Evolutionary conservation across 1,140 invertebrate genomes (phyloP).

Genomic region (Euura saliciscinereae): DNA sequence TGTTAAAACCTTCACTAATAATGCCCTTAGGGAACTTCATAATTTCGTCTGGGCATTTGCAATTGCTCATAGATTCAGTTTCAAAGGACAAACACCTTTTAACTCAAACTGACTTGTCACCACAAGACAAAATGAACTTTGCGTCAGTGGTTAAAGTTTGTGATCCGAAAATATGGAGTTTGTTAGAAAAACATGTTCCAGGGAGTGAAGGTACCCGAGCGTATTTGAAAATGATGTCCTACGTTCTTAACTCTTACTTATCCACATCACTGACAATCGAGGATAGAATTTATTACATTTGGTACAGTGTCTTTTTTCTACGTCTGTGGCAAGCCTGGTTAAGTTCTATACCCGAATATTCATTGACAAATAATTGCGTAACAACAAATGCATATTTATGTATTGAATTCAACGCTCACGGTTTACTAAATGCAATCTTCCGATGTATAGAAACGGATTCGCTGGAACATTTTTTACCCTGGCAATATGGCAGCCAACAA

Average conservation of each 20-base stretch:
- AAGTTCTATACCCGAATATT: too few relatives aligned
- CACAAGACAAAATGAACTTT: not conserved
- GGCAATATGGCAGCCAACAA: conserved; percentile 16
- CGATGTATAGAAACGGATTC: not conserved
- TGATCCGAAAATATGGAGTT: not conserved
- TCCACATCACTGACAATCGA: not conserved
- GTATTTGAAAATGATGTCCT: not conserved
- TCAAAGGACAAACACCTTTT: conserved; percentile 15
- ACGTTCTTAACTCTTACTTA: not conserved
- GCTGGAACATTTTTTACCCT: conserved; percentile 14
- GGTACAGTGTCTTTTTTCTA: not conserved
- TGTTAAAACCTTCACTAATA: conserved; percentile 9
- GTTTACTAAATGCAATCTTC: conserved; percentile 13
- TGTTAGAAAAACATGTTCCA: not conserved
- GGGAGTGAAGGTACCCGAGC: not conserved
- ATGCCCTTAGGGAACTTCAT: conserved; percentile 15
- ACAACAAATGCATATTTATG: conserved; percentile 4
- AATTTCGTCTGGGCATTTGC: conserved; percentile 5
- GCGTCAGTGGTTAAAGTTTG: not conserved
- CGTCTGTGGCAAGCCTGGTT: not conserved
- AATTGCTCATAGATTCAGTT: not conserved
- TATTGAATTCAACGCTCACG: not conserved
- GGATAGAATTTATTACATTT: not conserved
- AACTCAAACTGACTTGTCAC: not conserved
- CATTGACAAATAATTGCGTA: not conserved